phyloP scores from a whole-genome alignment of 2,113 vertebrate species.

The Cygnus buccinator region DNA sequence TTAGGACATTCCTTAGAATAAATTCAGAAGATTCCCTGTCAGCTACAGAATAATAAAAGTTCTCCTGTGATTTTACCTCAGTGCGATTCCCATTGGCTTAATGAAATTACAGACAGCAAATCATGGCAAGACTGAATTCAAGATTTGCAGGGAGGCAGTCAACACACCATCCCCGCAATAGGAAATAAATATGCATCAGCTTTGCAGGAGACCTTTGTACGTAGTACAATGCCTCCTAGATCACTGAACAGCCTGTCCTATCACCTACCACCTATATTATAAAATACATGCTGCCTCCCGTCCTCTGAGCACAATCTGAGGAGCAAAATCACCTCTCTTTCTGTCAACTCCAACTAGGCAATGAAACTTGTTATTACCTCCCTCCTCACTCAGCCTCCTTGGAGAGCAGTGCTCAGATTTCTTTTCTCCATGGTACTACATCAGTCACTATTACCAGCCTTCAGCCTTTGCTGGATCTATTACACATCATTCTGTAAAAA shows the following conservation, averaged over 20 bases:
- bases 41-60: neutral
- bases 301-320: slow-evolving; percentile 7
- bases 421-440: slow-evolving; percentile 15
- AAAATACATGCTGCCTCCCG: rapidly evolving
- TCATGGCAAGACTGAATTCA: neutral
- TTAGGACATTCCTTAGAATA: neutral
- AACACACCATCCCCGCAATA: rapidly evolving
- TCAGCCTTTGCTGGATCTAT: neutral
- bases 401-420: neutral
- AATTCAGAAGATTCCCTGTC: neutral
- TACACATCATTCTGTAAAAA: neutral
- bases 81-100: neutral
- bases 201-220: neutral
- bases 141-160: neutral
- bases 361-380: slow-evolving; percentile 28
- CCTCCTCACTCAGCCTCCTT: neutral
- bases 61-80: neutral
- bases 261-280: neutral
- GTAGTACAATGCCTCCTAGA: neutral
- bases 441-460: slow-evolving; percentile 22
- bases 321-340: slow-evolving; percentile 3
- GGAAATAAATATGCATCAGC: neutral
- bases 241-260: neutral
- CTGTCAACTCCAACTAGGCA: slow-evolving; percentile 1
- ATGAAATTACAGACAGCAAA: neutral